Conservation (phyloP, 2,797 vertebrate genomes). For the Phoxinus dragarum region DNA sequence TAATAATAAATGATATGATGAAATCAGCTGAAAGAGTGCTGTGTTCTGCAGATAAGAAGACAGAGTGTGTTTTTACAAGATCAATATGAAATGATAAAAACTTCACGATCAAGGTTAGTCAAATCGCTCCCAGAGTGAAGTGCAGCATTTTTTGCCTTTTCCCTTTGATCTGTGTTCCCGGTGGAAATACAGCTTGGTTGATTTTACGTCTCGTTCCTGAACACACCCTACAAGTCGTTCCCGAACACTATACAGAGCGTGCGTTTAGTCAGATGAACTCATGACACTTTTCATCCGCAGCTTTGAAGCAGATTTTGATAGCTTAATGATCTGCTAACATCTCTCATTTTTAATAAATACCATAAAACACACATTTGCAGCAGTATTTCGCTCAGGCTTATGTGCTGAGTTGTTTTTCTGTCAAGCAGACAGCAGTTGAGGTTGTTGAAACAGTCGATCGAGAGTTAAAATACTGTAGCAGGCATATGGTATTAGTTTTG, state of each 20-base stretch:
- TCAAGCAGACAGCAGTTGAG: background rate
- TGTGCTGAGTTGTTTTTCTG: background rate
- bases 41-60: conserved; percentile 30
- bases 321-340: conserved; percentile 22
- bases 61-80: conserved; percentile 42
- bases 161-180: conserved; percentile 40
- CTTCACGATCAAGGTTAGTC: conserved; percentile 44
- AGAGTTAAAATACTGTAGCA: conserved; percentile 8
- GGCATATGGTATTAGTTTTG: conserved; percentile 7
- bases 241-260: background rate
- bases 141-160: conserved; percentile 4
- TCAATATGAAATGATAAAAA: conserved; percentile 52
- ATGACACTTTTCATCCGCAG: conserved; percentile 15
- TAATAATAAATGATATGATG: conserved; percentile 64
- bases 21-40: conserved; percentile 56
- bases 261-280: conserved; percentile 24
- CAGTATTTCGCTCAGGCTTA: background rate
- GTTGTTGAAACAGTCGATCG: background rate
- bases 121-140: conserved; percentile 33
- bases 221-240: conserved; percentile 7
- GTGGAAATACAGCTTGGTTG: conserved; percentile 23
- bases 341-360: conserved; percentile 22
- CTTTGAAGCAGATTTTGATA: conserved; percentile 38
- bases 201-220: conserved; percentile 29
- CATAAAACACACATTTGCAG: background rate